These are phyloP conservation scores for Coelopa pilipes DNA, from an alignment of 2,888 invertebrate genomes.

Conservation along the genomic window DNA sequence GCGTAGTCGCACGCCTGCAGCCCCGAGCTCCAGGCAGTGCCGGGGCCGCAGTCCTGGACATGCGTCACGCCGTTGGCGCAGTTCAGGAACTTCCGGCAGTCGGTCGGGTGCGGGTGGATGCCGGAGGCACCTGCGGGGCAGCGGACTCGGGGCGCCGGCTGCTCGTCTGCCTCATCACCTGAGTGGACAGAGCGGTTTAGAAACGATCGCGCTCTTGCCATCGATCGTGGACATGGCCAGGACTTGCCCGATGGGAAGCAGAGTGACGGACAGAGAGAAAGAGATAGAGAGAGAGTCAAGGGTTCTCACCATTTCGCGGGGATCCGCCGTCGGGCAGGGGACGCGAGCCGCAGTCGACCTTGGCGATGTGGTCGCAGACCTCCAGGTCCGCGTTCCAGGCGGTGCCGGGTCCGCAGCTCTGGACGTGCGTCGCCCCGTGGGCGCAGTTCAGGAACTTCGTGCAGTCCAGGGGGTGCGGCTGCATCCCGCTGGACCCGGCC, in stretches of 20 bases:
- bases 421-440: constrained; percentile 69
- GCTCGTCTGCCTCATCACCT: background rate
- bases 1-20: constrained; percentile 71
- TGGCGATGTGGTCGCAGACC: constrained; percentile 71
- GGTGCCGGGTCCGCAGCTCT: constrained; percentile 72
- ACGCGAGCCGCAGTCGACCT: constrained; percentile 67
- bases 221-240: too few relatives aligned
- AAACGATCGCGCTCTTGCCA: background rate
- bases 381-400: constrained; percentile 69
- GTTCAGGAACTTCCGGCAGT: constrained; percentile 73
- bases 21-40: constrained; percentile 72
- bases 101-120: constrained; percentile 70
- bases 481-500: constrained; percentile 67
- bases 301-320: background rate
- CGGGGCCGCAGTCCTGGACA: constrained; percentile 71
- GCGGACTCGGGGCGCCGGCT: constrained; percentile 24
- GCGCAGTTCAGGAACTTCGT: constrained; percentile 72
- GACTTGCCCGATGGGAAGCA: too few relatives aligned
- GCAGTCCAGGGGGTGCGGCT: constrained; percentile 71
- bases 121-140: constrained; percentile 70
- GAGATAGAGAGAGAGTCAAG: too few relatives aligned
- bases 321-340: background rate
- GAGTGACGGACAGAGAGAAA: too few relatives aligned
- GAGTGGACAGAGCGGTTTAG: background rate
- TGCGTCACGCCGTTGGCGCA: constrained; percentile 71